Evolutionary conservation across 2,888 invertebrate species (phyloP).

Genomic region (Hypolimnas misippus): DNA sequence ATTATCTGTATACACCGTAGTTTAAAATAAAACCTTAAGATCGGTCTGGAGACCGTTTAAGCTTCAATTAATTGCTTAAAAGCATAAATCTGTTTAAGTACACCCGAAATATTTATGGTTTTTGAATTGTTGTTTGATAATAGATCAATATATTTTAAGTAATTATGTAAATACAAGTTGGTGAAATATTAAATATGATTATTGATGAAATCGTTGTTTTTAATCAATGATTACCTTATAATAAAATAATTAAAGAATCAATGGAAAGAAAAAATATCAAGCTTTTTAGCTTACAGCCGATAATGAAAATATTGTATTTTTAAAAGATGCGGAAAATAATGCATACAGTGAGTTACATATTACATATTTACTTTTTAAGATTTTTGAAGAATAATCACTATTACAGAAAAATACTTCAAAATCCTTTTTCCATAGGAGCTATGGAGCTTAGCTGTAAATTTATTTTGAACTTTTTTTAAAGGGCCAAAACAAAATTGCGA

Average conservation of each 20-base stretch:
- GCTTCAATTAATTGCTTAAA: constrained; percentile 55
- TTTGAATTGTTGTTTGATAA: constrained; percentile 73
- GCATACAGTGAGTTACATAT: too few species aligned
- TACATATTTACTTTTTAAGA: too few species aligned
- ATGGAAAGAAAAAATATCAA: neutral
- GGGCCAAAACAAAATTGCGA: too few species aligned
- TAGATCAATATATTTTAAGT: constrained; percentile 73
- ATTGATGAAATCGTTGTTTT: constrained; percentile 55
- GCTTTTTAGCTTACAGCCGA: too few species aligned
- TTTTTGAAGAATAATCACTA: too few species aligned
- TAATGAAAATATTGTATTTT: too few species aligned
- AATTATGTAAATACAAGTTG: constrained; percentile 83
- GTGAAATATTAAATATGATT: constrained; percentile 75
- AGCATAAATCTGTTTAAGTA: constrained; percentile 69
- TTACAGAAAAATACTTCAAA: too few species aligned
- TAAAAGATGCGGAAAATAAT: too few species aligned
- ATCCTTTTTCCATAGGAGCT: too few species aligned
- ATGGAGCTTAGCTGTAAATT: too few species aligned
- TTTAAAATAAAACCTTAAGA: constrained; percentile 35
- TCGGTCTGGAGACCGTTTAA: constrained; percentile 44
- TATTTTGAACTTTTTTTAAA: too few species aligned
- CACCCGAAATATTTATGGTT: constrained; percentile 67
- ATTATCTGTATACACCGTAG: too few species aligned
- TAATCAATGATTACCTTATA: constrained; percentile 25
- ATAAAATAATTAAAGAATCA: neutral